A percentile compares a stretch with the other conserved stretches of the same genome.
phyloP scores from a whole-genome alignment of 2,797 vertebrate species.

The Moxostoma hubbsi region DNA sequence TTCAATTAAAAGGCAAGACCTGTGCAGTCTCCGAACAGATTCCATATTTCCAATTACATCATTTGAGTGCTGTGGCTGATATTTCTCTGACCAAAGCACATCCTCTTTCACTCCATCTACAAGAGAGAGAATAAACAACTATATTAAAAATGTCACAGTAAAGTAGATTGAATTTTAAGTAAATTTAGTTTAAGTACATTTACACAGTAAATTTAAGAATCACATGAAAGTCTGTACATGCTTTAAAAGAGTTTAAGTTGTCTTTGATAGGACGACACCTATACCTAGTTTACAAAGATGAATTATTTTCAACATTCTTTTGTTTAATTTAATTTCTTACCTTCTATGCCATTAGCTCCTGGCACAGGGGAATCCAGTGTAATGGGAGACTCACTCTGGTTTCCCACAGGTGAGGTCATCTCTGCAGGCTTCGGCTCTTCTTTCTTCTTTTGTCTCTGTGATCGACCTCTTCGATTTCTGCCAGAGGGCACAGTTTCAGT shows the following conservation, averaged over 20 bases:
- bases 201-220: too few relatives aligned
- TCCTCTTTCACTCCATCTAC: slow-evolving; percentile 86
- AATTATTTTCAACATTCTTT: background rate
- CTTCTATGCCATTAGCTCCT: slow-evolving; percentile 58
- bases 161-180: too few relatives aligned
- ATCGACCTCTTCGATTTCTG: slow-evolving; percentile 59
- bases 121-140: slow-evolving; percentile 5
- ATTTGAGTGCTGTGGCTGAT: slow-evolving; percentile 89
- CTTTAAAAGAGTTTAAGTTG: background rate
- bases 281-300: too few relatives aligned
- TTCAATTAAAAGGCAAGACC: slow-evolving; percentile 72
- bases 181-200: too few relatives aligned
- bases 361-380: too few relatives aligned
- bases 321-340: slow-evolving; percentile 50
- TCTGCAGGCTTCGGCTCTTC: slow-evolving; percentile 43
- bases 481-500: slow-evolving; percentile 45
- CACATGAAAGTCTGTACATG: too few relatives aligned
- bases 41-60: slow-evolving; percentile 89
- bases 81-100: slow-evolving; percentile 95
- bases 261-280: background rate
- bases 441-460: slow-evolving; percentile 56
- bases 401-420: slow-evolving; percentile 8
- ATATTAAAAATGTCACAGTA: too few relatives aligned
- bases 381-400: slow-evolving; percentile 47
- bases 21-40: slow-evolving; percentile 85